Evolutionary conservation across 2,113 vertebrate genomes (phyloP), one percentile per base, ranked within the genome.

Genomic region (Colius striatus): DNA sequence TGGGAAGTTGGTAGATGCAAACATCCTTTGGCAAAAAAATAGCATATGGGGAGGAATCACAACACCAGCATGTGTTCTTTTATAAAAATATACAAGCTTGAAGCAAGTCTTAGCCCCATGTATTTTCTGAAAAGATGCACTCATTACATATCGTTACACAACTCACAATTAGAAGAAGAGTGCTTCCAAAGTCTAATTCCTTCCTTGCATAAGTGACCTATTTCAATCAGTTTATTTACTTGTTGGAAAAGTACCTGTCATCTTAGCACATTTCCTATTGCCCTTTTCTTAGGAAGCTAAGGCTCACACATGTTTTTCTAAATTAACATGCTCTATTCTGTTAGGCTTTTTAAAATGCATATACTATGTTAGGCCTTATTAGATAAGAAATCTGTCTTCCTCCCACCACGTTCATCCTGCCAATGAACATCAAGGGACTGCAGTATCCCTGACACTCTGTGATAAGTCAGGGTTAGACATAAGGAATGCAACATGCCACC

Each of bases 151-250:
- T 47, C 45, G 81, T 97, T 94, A 82, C 27, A 68, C 66, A 91
- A 78, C 68, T 81, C 80, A 81, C 65, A 92, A 84, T 81, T 68
- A 87, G 76, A 63, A 94, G 63, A 92, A 71, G 34, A 78, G 32
- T 73, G 12, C 25, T 89, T 82, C 30, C 50, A 79, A 67, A 89
- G 47, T 66, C 65, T 76, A 84, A 94, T 79, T 95, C 74, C 58
- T 96, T 70, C 71, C 84, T 94, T 94, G 74, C 74, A 10, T 92
- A 95, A 94, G 61, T 87, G 81, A 87, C 91, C 92, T 84, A 94
- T 81, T 96, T 95, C 87, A 71, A 93, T 88, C 94, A 93, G 61
- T 86, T 96, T 90, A 89, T 93, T 93, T 93, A 87, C 72, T 84
- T 68, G 60, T 63, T 87, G 80, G 84, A 92, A 74, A 93, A 75